Evolutionary conservation across 2,888 invertebrate genomes (phyloP).

Genomic region (Smittia aterrima): DNA sequence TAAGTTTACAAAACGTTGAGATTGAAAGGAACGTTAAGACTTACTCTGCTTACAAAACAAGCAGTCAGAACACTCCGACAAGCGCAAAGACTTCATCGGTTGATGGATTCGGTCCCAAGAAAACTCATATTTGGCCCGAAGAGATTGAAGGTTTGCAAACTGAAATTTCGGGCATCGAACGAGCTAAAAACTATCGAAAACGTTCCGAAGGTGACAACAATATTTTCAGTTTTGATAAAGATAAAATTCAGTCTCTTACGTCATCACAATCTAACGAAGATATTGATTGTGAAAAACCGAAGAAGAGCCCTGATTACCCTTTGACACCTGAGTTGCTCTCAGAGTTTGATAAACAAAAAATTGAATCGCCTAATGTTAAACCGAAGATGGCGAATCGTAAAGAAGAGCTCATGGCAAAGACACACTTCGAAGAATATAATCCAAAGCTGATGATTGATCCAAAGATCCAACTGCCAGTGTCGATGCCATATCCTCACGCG

Average conservation of each 20-base stretch:
- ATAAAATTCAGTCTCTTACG: slow-evolving; percentile 69
- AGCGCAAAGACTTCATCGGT: neutral
- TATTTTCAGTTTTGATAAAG: slow-evolving; percentile 74
- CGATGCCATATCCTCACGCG: slow-evolving; percentile 63
- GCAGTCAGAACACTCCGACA: neutral
- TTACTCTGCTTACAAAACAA: slow-evolving; percentile 33
- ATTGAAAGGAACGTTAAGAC: slow-evolving; percentile 59
- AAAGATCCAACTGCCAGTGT: slow-evolving; percentile 45
- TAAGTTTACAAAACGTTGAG: slow-evolving; percentile 70
- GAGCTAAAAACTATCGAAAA: slow-evolving; percentile 59
- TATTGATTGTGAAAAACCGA: slow-evolving; percentile 58
- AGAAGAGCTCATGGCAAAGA: slow-evolving; percentile 65
- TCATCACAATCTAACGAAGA: slow-evolving; percentile 47
- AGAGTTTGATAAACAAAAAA: slow-evolving; percentile 60
- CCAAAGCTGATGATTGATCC: slow-evolving; percentile 61
- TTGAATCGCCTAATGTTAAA: slow-evolving; percentile 43
- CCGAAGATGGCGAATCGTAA: slow-evolving; percentile 59
- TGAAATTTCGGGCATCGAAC: slow-evolving; percentile 56
- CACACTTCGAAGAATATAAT: slow-evolving; percentile 70
- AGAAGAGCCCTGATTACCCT: slow-evolving; percentile 58
- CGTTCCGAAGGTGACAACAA: slow-evolving; percentile 68
- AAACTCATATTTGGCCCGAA: slow-evolving; percentile 60
- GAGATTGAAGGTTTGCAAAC: slow-evolving; percentile 57
- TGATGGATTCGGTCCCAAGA: slow-evolving; percentile 44
- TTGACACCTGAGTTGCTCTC: slow-evolving; percentile 60